phyloP scores from a whole-genome alignment of 1,140 invertebrate species.

The Procambarus clarkii region DNA sequence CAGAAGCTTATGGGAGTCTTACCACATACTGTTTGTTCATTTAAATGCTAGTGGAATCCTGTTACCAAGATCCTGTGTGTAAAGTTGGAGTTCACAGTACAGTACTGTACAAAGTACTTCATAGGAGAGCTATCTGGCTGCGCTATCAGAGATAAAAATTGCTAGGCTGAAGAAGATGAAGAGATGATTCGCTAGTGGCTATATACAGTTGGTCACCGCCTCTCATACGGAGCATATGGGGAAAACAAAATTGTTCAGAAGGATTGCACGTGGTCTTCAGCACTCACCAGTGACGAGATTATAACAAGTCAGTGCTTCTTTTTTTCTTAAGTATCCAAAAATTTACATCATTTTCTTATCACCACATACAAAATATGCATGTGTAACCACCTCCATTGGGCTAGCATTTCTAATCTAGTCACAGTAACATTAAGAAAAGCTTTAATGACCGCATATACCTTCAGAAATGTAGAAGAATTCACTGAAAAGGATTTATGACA shows the following conservation, averaged over 20 bases:
- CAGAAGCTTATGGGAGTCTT: background rate
- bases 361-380: background rate
- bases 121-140: background rate
- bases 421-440: conserved; percentile 19
- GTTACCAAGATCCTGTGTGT: background rate
- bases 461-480: conserved; percentile 20
- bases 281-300: conserved; percentile 19
- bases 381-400: background rate
- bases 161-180: conserved; percentile 3
- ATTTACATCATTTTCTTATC: background rate
- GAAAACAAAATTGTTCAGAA: conserved; percentile 12
- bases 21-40: background rate
- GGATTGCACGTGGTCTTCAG: conserved; percentile 13
- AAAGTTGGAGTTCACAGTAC: background rate
- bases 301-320: conserved; percentile 16
- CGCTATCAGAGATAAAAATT: background rate
- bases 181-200: conserved; percentile 9
- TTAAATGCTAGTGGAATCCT: background rate
- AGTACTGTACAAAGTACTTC: background rate
- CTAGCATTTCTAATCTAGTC: conserved; percentile 27
- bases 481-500: conserved; percentile 18
- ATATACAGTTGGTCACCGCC: conserved; percentile 31
- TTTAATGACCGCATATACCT: conserved; percentile 20
- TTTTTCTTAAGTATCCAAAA: conserved; percentile 19
- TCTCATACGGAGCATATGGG: conserved; percentile 21